Percentiles rank a stretch among this genome's conserved stretches.
These are phyloP conservation scores for Corythornis madagascariensis DNA, from an alignment of 2,113 vertebrate genomes.

Conservation along the genomic window DNA sequence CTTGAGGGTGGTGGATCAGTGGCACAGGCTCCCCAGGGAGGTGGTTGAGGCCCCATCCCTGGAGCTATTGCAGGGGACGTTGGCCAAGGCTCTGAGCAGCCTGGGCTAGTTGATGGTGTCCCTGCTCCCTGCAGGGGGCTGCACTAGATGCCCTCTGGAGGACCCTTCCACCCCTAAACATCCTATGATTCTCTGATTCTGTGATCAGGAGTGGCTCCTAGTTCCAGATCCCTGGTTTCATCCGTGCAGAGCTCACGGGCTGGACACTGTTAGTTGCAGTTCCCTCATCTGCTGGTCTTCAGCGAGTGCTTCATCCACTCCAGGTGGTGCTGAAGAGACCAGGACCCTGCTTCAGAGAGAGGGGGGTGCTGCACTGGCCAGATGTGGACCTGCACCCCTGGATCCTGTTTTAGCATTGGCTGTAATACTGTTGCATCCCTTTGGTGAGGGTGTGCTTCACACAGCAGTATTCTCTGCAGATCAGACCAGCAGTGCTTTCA, in stretches of 20 bases:
- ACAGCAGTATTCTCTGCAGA: background rate
- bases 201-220: background rate
- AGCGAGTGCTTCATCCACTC: background rate
- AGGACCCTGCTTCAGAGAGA: background rate
- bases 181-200: no score
- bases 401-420: background rate
- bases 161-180: no score
- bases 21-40: no score
- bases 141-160: no score
- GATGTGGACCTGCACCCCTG: background rate
- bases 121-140: no score
- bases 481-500: background rate
- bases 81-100: no score
- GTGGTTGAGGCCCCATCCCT: no score
- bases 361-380: background rate
- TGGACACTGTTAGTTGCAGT: background rate
- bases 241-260: background rate
- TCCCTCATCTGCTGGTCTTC: background rate
- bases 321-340: background rate
- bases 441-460: background rate
- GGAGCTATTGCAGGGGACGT: no score
- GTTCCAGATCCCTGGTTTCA: background rate
- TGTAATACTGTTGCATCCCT: background rate
- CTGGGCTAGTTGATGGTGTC: no score
- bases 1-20: no score